Evolutionary conservation across 2,888 invertebrate genomes (phyloP).

Genomic region (Brachynemurus nebulosus): DNA sequence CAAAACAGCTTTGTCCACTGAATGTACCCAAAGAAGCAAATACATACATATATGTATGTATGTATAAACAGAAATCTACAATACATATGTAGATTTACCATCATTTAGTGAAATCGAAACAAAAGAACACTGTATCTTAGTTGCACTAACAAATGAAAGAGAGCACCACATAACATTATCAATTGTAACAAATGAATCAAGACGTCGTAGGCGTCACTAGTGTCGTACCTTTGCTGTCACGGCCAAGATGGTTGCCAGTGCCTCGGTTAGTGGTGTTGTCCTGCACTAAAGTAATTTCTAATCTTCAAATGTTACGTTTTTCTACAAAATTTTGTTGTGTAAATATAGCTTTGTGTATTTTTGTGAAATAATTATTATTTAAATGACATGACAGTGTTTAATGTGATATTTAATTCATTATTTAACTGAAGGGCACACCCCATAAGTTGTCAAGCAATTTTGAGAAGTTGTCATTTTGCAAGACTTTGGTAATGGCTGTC

Average conservation of each 20-base stretch:
- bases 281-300: slow-evolving; percentile 7
- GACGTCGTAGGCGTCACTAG: slow-evolving; percentile 5
- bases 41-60: too few species aligned
- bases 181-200: not conserved
- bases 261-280: slow-evolving; percentile 9
- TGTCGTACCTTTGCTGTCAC: slow-evolving; percentile 9
- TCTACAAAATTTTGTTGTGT: slow-evolving; percentile 5
- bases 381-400: slow-evolving; percentile 8
- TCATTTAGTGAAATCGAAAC: too few species aligned
- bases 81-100: too few species aligned
- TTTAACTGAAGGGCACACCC: slow-evolving; percentile 8
- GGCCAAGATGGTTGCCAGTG: slow-evolving; percentile 12
- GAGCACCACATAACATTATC: not conserved
- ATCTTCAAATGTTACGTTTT: slow-evolving; percentile 9
- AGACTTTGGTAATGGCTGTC: slow-evolving; percentile 8
- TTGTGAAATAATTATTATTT: not conserved
- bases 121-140: too few species aligned
- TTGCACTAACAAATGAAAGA: too few species aligned
- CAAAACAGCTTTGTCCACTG: too few species aligned
- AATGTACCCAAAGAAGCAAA: too few species aligned
- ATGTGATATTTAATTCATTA: slow-evolving; percentile 3
- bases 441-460: slow-evolving; percentile 1
- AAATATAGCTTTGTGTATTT: slow-evolving; percentile 4
- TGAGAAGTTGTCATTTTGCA: slow-evolving; percentile 4
- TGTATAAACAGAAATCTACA: too few species aligned